phyloP scores from a whole-genome alignment of 2,797 vertebrate species.

The Threskiornis aethiopicus region DNA sequence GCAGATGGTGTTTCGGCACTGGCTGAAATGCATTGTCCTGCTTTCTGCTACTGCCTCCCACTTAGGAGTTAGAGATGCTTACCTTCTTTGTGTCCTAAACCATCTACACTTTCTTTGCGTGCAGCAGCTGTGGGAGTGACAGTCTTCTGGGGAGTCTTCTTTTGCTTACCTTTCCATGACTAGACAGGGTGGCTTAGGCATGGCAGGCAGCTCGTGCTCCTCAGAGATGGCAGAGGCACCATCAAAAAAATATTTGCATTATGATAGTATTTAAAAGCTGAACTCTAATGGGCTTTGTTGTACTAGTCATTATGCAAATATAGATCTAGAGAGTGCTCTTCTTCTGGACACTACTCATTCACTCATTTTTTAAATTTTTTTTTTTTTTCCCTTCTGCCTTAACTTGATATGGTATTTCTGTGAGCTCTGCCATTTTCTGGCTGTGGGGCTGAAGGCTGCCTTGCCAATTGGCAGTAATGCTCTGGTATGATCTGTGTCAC shows the following conservation, averaged over 20 bases:
- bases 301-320: not conserved
- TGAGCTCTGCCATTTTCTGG: not conserved
- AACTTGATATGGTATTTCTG: not conserved
- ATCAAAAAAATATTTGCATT: not conserved
- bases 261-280: not conserved
- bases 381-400: rapidly evolving
- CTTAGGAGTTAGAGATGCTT: not conserved
- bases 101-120: not conserved
- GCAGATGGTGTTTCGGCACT: rapidly evolving
- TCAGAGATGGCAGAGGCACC: not conserved
- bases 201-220: not conserved
- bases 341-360: not conserved
- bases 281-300: not conserved
- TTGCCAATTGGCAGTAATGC: not conserved
- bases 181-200: not conserved
- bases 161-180: not conserved
- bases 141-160: not conserved
- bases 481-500: not conserved
- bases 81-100: not conserved
- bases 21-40: not conserved
- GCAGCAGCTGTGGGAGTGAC: not conserved
- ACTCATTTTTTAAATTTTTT: no score
- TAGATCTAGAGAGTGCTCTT: not conserved
- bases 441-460: not conserved
- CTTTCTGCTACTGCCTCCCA: not conserved